Evolutionary conservation across 2,888 invertebrate genomes (phyloP), one percentile per base, ranked within the genome.

Genomic region (Drosophila austrosaltans): DNA sequence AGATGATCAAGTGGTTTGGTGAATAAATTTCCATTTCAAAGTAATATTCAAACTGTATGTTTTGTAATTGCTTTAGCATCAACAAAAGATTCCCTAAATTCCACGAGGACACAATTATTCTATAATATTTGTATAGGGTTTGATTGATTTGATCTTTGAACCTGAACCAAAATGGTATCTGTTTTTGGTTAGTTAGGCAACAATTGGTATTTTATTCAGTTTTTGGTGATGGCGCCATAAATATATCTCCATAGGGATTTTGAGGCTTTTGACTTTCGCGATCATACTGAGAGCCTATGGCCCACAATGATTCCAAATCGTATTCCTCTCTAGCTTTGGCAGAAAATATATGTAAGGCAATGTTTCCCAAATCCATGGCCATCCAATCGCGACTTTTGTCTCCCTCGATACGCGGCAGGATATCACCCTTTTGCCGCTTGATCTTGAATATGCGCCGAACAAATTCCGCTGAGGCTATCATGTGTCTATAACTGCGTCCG

Each of bases 241-340:
- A 93, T 72, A 96, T 93, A 78, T 95, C 94, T 1, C 94, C 92
- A 30, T 95, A 92, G 60, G 94, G 93, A 92, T 94, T 94, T 56
- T 93, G 89, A 10, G 93, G 93, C 87, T 94, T 94, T 80, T 95
- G 94, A 32, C 92, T 94, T 89, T 95, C 94, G 53, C 94, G 94
- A 92, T 98, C 98, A 93, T 94, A 97, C 87, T 96, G 94, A 0
- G 95, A 93, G 1, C 98, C 98, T 20, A 98, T 95, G 44, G 96
- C 94, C 99, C 98, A 99, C 40, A 99, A 93, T 0, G 96, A 96
- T 92, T 99, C 99, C 76, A 99, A 93, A 92, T 98, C 98, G 91
- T 98, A 98, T 5, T 93, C 89, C 75, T 93, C 92, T 79, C 99
- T 93, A 1, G 94, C 94, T 78, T 95, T 93, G 10, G 94, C 93